A percentile compares a stretch with the other conserved stretches of the same genome.
phyloP scores from a whole-genome alignment of 2,888 invertebrate genomes.

The Polyommatus iphigenia region DNA sequence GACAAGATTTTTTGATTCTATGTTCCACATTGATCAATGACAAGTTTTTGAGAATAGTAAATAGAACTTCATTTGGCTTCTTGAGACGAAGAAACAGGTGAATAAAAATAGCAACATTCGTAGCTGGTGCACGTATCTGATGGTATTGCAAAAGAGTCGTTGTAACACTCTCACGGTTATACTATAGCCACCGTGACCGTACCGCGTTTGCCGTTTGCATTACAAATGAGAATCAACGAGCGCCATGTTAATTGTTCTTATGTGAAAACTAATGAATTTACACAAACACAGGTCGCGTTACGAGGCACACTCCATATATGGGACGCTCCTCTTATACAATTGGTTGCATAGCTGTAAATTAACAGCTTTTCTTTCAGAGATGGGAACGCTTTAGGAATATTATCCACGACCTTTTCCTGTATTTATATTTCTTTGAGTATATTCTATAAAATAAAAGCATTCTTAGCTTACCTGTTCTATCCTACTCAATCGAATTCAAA shows the following conservation, averaged over 20 bases:
- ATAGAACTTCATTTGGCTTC: not conserved
- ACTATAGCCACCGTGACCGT: conserved; percentile 49
- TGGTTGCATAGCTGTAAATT: not conserved
- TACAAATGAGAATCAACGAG: conserved; percentile 51
- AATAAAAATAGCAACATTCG: conserved; percentile 7
- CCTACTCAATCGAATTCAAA: not conserved
- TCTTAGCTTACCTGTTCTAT: too few relatives aligned
- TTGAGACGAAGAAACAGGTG: not conserved
- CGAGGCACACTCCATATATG: not conserved
- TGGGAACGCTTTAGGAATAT: not conserved
- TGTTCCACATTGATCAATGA: not conserved
- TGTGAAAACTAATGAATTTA: conserved; percentile 23
- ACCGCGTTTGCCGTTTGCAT: conserved; percentile 68
- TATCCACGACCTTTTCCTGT: not conserved
- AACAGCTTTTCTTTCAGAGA: not conserved
- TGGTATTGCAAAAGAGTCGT: conserved; percentile 40
- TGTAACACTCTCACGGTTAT: conserved; percentile 45
- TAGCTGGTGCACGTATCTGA: conserved; percentile 20
- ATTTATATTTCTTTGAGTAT: not conserved
- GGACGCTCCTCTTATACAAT: conserved; percentile 12
- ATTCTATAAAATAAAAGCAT: too few relatives aligned
- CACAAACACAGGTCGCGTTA: conserved; percentile 17
- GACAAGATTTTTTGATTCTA: not conserved
- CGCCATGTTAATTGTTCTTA: conserved; percentile 30
- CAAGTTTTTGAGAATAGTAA: too few relatives aligned